These are phyloP conservation scores for Temnothorax longispinosus DNA, from an alignment of 1,140 invertebrate species.

Conservation along the genomic window DNA sequence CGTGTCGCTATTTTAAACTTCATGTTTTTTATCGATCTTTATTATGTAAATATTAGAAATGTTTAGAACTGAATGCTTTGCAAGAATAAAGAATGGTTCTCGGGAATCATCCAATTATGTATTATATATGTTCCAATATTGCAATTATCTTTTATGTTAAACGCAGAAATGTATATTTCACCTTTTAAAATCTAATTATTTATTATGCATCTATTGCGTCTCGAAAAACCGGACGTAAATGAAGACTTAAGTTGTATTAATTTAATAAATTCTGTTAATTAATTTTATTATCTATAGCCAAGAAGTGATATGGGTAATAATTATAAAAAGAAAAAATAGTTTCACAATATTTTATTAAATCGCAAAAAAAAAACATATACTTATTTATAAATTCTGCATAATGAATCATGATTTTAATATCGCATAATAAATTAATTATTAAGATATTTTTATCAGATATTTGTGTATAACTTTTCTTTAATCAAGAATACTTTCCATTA, in stretches of 20 bases:
- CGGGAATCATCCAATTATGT: no score
- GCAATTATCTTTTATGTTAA: no score
- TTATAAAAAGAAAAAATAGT: background rate
- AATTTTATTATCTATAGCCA: background rate
- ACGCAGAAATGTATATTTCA: no score
- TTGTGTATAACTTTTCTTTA: background rate
- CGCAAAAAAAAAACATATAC: background rate
- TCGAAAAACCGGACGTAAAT: background rate
- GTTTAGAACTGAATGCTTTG: no score
- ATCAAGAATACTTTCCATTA: background rate
- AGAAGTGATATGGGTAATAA: background rate
- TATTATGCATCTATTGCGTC: no score
- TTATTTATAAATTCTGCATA: background rate
- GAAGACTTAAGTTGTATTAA: background rate
- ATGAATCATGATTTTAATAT: conserved; percentile 57
- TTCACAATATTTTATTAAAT: background rate
- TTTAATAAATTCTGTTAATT: background rate
- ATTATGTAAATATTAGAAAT: no score
- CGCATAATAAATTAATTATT: background rate
- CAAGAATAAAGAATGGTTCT: no score
- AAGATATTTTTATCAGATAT: background rate
- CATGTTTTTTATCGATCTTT: no score
- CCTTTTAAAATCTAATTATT: no score
- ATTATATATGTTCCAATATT: no score
- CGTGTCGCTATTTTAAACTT: no score